Conservation (phyloP, 2,113 vertebrate genomes). For the Pavo muticus region DNA sequence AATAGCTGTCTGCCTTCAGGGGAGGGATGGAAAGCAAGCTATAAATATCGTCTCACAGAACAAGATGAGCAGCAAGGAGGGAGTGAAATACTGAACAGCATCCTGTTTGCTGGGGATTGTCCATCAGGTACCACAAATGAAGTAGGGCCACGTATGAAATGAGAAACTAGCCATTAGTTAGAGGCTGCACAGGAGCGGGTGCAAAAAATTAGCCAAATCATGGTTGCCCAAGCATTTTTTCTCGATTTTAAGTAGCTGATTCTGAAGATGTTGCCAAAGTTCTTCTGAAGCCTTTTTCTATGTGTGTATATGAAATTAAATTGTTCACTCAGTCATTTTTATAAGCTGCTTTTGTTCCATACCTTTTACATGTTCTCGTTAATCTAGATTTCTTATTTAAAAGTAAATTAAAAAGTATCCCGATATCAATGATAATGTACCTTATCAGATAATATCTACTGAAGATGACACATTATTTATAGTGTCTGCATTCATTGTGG, state of each 20-base stretch:
- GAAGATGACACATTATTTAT: constrained; percentile 34
- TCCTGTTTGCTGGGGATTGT: neutral
- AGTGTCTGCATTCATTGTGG: neutral
- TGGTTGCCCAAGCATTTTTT: neutral
- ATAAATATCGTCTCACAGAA: neutral
- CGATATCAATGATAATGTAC: neutral
- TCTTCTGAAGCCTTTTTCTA: neutral
- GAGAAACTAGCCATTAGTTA: neutral
- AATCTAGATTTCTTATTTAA: constrained; percentile 23
- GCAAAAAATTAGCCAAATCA: neutral
- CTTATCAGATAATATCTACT: constrained; percentile 11
- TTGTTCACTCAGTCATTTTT: neutral
- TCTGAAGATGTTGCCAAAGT: neutral
- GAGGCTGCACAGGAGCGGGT: neutral
- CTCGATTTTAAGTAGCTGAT: neutral
- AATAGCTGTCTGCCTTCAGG: neutral
- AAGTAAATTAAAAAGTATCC: constrained; percentile 13
- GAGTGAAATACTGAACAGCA: neutral
- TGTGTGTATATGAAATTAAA: neutral
- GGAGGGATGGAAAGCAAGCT: neutral
- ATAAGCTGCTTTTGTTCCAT: constrained; percentile 1
- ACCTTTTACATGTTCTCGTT: constrained; percentile 1
- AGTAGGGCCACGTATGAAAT: neutral
- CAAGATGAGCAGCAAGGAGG: neutral
- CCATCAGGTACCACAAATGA: neutral